Percentiles rank a stretch among this genome's conserved stretches.
These are phyloP conservation scores for Aegithalos caudatus DNA, from an alignment of 2,113 vertebrate species.

Conservation along the genomic window DNA sequence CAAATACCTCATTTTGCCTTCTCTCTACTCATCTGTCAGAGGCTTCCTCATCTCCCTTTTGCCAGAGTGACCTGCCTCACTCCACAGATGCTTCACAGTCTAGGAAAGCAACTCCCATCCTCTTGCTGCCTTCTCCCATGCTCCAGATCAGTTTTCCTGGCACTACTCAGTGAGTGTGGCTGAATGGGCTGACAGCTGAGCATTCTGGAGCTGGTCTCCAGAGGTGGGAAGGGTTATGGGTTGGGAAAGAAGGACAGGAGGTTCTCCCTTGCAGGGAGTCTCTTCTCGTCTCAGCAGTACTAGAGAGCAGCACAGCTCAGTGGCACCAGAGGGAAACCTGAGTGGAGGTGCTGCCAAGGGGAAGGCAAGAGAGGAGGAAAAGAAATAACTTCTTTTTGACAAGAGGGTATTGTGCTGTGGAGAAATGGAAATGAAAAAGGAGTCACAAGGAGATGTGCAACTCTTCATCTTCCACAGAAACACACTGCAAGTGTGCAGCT, in stretches of 20 bases:
- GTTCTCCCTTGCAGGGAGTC: neutral
- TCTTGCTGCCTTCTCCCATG: neutral
- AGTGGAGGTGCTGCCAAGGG: neutral
- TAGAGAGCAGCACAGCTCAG: neutral
- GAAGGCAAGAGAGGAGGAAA: neutral
- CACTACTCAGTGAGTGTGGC: neutral
- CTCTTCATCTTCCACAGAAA: neutral
- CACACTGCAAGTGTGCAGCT: neutral
- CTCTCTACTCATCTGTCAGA: neutral
- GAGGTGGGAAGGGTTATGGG: neutral
- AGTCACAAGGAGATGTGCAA: neutral
- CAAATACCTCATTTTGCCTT: neutral
- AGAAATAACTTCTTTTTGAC: accelerated
- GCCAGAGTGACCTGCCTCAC: neutral
- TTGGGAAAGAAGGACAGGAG: neutral
- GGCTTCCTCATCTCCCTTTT: neutral
- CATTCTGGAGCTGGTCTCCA: neutral
- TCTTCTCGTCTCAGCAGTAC: neutral
- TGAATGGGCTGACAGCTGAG: neutral
- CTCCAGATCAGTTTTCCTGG: neutral
- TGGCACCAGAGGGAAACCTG: neutral
- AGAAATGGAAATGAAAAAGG: neutral
- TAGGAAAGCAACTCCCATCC: neutral
- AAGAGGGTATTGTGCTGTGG: neutral
- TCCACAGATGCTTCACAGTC: neutral